Evolutionary conservation across 2,888 invertebrate species (phyloP), one percentile per base, ranked within the genome.

Genomic region (Latrodectus elegans): DNA sequence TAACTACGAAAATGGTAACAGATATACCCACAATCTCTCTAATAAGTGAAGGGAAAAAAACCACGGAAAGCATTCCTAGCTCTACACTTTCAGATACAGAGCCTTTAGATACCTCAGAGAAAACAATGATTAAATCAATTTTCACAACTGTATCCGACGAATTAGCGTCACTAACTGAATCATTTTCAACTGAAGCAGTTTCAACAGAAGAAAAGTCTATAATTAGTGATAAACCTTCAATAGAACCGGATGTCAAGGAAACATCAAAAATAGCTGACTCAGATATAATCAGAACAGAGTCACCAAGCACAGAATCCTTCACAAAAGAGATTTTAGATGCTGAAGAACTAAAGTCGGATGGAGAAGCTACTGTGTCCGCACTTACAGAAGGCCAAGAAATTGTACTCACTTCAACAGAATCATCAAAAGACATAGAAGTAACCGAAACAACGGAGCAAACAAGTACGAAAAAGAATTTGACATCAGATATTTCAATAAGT

Each of bases 141-240:
- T 60, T 60, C n/a, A 60, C 60, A n/a, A 60, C 60, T n/a, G n/a
- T 11, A 60, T 60, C 75, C 4, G 75, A 75, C n/a, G 9, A 9
- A 12, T 15, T 52, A 15, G 4, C 22, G 4, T 22, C 15, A 73
- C 8, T 8, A 60, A 26, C 75, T 15, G 26, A 14, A 17, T 22
- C 22, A 10, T 14, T 11, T 22, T 55, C 26, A n/a, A 74, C 74
- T 55, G 22, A 22, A 22, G 26, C 26, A 26, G 75, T 64, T 14
- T 55, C 55, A 71, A 71, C 38, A 51, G 38, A 0, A 38, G 38
- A 38, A 4, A 38, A 38, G 4, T 38, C 38, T 38, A 6, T 4
- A 38, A 38, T 38, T 38, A 38, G 38, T 9, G 38, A 22, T 22
- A 22, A 68, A 22, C 26, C 17, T 17, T 26, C 68, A 11, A 17